Evolutionary conservation across 2,888 invertebrate species (phyloP), one percentile per base, ranked within the genome.

Genomic region (Drosophila colorata): DNA sequence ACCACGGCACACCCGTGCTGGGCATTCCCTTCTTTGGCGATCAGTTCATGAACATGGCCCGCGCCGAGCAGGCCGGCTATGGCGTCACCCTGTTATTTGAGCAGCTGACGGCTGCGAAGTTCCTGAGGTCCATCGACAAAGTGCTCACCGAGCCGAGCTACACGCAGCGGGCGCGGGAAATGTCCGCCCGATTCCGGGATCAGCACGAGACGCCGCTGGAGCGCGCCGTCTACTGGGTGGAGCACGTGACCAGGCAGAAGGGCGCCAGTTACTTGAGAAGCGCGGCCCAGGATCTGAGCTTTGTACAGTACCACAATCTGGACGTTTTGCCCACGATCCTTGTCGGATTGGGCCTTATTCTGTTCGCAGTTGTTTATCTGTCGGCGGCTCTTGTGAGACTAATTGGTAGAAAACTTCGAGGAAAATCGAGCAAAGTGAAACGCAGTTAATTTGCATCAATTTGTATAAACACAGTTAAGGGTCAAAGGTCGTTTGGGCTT

Each of bases 21-120:
- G 93, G 93, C 1, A 92, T 94, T 57, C 94, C 94, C 0, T 87
- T 94, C 25, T 93, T 93, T 60, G 93, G 91, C 0, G 94, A 94
- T 87, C 94, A 94, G 78, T 90, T 92, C 48, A 73, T 92, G 38
- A 94, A 94, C 69, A 93, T 93, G 88, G 91, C 86, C 1, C 90
- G 91, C n/a, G 93, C 93, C 1, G 91, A 90, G 52, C 66, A 80
- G 1, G 75, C 86, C 23, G 94, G 93, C 2, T 92, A 90, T 76
- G 93, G 92, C 91, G 4, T 70, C 64, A 81, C 72, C 0, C 72
- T 93, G 0, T 86, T 90, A 25, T 91, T 90, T 35, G 56, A 80
- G 0, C 76, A 87, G 1, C 57, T 93, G 3, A 92, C 88, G 0
- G 85, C 90, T 37, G 82, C 90, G 4, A 81, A 67, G 3, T 77